Conservation (phyloP, 2,888 invertebrate genomes). For the Pandemis cinnamomeana region DNA sequence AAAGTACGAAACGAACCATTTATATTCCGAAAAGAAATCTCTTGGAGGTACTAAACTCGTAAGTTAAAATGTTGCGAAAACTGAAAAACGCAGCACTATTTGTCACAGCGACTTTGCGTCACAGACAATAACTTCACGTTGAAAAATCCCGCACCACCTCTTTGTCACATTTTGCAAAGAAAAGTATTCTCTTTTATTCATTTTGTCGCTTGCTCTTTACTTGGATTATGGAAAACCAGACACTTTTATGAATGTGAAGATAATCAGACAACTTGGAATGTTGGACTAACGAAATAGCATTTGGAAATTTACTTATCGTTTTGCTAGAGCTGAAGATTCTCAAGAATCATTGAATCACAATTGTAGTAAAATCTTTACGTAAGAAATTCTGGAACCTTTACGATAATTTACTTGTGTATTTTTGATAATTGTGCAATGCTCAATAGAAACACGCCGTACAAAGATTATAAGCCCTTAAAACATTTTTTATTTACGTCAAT, state of each 20-base stretch:
- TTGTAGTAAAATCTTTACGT: background rate
- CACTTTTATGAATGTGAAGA: constrained; percentile 36
- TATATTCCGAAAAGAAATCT: constrained; percentile 45
- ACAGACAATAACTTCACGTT: constrained; percentile 77
- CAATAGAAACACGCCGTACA: constrained; percentile 16
- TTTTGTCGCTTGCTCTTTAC: constrained; percentile 63
- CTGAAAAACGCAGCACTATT: constrained; percentile 72
- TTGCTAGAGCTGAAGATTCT: background rate
- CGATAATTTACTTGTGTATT: constrained; percentile 40
- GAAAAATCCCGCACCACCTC: constrained; percentile 76
- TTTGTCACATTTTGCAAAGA: constrained; percentile 77
- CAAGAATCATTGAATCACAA: background rate
- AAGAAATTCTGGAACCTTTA: background rate
- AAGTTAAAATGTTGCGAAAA: constrained; percentile 71
- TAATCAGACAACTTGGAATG: constrained; percentile 26
- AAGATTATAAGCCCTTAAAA: constrained; percentile 48
- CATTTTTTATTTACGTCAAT: constrained; percentile 62
- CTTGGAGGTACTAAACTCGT: constrained; percentile 60
- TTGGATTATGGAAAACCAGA: constrained; percentile 43
- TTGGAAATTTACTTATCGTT: background rate
- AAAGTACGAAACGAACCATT: constrained; percentile 38
- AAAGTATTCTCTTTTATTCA: constrained; percentile 70
- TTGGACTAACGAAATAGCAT: constrained; percentile 1
- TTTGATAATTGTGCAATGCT: constrained; percentile 6
- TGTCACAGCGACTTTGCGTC: constrained; percentile 75